These are phyloP conservation scores for Lottia scabra DNA, from an alignment of 2,888 invertebrate species.

Conservation along the genomic window DNA sequence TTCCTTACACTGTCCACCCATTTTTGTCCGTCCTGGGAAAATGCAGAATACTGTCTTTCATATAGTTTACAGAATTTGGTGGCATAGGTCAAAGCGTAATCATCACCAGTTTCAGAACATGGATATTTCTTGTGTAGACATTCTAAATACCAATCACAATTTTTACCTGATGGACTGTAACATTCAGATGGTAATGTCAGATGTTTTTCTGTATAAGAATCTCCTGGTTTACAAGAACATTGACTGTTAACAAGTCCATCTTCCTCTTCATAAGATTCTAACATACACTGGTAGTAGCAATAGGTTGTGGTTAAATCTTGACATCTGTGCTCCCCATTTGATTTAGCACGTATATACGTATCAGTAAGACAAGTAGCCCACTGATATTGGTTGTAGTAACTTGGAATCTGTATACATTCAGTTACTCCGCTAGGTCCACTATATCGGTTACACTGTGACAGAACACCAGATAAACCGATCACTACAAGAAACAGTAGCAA, in stretches of 20 bases:
- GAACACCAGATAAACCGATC: not conserved
- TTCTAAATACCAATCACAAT: conserved; percentile 25
- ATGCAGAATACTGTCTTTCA: conserved; percentile 10
- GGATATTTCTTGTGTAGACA: conserved; percentile 22
- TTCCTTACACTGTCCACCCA: conserved; percentile 31
- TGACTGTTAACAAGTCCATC: conserved; percentile 14
- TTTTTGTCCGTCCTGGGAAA: conserved; percentile 10
- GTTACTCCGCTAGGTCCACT: not conserved
- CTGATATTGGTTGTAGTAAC: conserved; percentile 28
- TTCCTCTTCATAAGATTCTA: conserved; percentile 15
- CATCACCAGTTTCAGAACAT: conserved; percentile 4
- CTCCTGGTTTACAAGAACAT: conserved; percentile 19
- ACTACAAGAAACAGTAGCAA: too few species aligned
- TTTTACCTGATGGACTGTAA: conserved; percentile 26
- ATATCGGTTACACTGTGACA: not conserved
- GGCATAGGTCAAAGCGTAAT: conserved; percentile 27
- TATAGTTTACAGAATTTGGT: conserved; percentile 29
- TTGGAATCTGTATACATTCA: not conserved
- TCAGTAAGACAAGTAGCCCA: conserved; percentile 28
- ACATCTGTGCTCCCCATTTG: conserved; percentile 18
- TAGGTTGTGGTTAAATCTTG: conserved; percentile 7
- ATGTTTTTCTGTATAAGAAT: not conserved
- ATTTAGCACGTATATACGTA: conserved; percentile 17
- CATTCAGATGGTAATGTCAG: conserved; percentile 18
- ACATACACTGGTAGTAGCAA: conserved; percentile 30